Evolutionary conservation across 1,140 invertebrate species (phyloP), one percentile per base, ranked within the genome.

Genomic region (Drosophila chauvacae): DNA sequence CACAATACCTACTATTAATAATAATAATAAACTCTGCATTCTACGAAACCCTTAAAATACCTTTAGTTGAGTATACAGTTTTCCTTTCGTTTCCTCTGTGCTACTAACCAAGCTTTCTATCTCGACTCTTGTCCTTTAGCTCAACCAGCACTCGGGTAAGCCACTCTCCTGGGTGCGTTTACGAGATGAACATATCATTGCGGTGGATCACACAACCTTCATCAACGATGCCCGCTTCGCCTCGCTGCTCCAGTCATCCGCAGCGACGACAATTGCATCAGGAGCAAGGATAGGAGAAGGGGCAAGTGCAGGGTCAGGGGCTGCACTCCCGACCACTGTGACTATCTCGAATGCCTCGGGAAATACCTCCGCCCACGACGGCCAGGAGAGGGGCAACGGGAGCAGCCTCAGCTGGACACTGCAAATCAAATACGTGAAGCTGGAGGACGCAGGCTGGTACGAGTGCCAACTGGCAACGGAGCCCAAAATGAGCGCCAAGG

Each of bases 131-230:
- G 47, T 45, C 47, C 39, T 59, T 37, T 63, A 88, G 84, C 66
- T 88, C 62, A 82, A 88, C 69, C 84, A 88, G 81, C 80, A 88
- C 65, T 90, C 84, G 90, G 97, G 97, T 94, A 97, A 97, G 94
- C 97, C 96, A 72, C 96, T 98, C 62, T 97, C 97, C 65, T 98
- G 97, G 97, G 97, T 98, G 81, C 94, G 97, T 71, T 95, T 96
- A 76, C 94, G 96, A 83, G 97, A 98, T 93, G 95, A 96, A 80
- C 97, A 98, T 94, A 97, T 98, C 91, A 94, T 98, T 78, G 97
- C 97, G 51, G 97, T 98, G 81, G 97, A 97, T 94, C 95, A 90
- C 65, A 90, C 87, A 93, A 97, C 97, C 76, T 98, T 97, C 93
- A 97, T 97, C 92, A 96, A 96, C 42, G 97, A 98, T 93, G 96